Evolutionary conservation across 1,140 invertebrate genomes (phyloP).

Genomic region (Drosophila albomicans): DNA sequence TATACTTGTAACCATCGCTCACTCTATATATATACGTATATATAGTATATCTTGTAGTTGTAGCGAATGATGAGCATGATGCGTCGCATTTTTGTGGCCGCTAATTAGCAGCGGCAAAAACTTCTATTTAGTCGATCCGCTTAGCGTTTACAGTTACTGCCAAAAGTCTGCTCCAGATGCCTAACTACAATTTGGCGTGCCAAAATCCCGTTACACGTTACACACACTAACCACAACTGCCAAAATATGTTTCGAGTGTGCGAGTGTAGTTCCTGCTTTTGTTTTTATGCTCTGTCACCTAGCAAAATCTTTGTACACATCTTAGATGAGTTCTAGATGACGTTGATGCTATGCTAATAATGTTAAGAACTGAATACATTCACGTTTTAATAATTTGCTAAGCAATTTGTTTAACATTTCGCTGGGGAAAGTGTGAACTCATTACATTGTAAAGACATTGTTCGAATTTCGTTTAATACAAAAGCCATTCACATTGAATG

Average conservation of each 20-base stretch:
- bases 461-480: no score
- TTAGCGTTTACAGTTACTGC: slow-evolving; percentile 71
- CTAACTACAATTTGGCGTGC: slow-evolving; percentile 74
- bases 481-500: no score
- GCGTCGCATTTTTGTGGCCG: slow-evolving; percentile 69
- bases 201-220: slow-evolving; percentile 67
- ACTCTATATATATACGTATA: slow-evolving; percentile 14
- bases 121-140: slow-evolving; percentile 44
- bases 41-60: slow-evolving; percentile 18
- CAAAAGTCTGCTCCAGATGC: slow-evolving; percentile 65
- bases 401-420: no score
- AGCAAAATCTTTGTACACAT: slow-evolving; percentile 3
- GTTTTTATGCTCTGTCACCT: slow-evolving; percentile 17
- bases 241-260: not conserved
- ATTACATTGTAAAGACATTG: no score
- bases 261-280: slow-evolving; percentile 1
- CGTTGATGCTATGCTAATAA: not conserved
- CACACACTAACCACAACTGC: slow-evolving; percentile 31
- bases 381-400: not conserved
- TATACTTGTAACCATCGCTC: slow-evolving; percentile 19
- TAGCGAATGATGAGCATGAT: slow-evolving; percentile 62
- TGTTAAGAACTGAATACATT: not conserved
- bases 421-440: no score
- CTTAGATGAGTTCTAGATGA: not conserved
- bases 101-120: slow-evolving; percentile 69